These are phyloP conservation scores for Bufotes viridis DNA, from an alignment of 2,797 vertebrate genomes.

Conservation along the genomic window DNA sequence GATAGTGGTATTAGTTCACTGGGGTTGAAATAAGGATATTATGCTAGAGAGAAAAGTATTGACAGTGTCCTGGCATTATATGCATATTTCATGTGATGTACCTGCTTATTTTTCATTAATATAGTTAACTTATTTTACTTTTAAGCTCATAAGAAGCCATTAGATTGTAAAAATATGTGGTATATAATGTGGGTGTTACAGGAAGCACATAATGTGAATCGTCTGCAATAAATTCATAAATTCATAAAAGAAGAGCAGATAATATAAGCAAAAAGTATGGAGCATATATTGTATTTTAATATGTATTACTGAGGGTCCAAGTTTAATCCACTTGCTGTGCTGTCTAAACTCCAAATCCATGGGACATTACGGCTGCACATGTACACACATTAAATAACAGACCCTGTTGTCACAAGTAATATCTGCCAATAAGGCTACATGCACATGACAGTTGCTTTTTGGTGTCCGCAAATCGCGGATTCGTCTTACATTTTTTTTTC, in stretches of 20 bases:
- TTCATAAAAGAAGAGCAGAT: neutral
- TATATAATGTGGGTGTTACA: neutral
- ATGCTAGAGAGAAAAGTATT: neutral
- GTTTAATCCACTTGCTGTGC: too few relatives aligned
- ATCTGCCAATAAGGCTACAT: too few relatives aligned
- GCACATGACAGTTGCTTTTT: too few relatives aligned
- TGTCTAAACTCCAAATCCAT: too few relatives aligned
- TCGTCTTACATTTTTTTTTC: too few relatives aligned
- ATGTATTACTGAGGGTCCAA: too few relatives aligned
- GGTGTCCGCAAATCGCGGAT: too few relatives aligned
- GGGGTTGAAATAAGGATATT: slow-evolving; percentile 1
- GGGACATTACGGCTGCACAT: too few relatives aligned
- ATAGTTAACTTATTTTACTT: too few relatives aligned
- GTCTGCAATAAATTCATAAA: neutral
- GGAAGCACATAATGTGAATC: neutral
- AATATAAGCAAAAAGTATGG: neutral
- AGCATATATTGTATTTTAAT: too few relatives aligned
- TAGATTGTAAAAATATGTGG: neutral
- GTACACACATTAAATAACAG: too few relatives aligned
- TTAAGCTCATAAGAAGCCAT: neutral
- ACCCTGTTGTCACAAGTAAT: too few relatives aligned
- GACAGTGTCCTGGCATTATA: neutral
- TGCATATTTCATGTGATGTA: neutral
- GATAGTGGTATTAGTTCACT: neutral
- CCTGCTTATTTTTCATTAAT: neutral